A percentile compares a stretch with the other conserved stretches of the same genome.
phyloP scores from a whole-genome alignment of 2,888 invertebrate genomes.

The Embidobia sp. region DNA sequence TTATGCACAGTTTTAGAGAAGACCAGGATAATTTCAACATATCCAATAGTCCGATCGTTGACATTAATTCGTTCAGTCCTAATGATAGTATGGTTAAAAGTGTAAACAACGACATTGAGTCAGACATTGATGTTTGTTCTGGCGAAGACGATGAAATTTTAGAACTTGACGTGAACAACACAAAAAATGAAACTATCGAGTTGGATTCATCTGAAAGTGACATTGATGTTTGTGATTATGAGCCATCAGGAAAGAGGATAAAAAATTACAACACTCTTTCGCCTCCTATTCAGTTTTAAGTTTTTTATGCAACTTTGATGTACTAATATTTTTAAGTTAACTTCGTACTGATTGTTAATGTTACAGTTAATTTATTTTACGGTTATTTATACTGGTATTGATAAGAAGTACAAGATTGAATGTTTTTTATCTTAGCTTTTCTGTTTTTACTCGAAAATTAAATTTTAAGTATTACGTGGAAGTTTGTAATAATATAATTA shows the following conservation, averaged over 20 bases:
- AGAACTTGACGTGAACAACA: constrained; percentile 67
- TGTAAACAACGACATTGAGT: constrained; percentile 68
- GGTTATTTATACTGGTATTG: no score
- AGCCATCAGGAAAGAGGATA: constrained; percentile 67
- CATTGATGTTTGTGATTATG: constrained; percentile 72
- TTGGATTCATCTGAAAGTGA: constrained; percentile 70
- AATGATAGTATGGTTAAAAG: constrained; percentile 43
- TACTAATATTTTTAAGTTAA: no score
- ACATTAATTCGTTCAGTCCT: constrained; percentile 33
- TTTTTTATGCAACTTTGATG: no score
- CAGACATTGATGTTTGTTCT: constrained; percentile 72
- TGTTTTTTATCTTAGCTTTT: no score
- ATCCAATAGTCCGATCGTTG: constrained; percentile 55
- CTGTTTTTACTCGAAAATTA: no score
- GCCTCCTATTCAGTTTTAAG: no score
- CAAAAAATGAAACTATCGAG: constrained; percentile 65
- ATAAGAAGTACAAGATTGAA: no score
- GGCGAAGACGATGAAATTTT: constrained; percentile 71
- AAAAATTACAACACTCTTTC: constrained; percentile 46
- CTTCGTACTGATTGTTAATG: no score
- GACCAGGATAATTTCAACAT: constrained; percentile 63
- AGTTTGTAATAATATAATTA: no score
- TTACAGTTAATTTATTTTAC: no score
- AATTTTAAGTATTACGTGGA: no score
- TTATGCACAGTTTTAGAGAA: constrained; percentile 43